Base-by-base conservation (phyloP, 2,797 vertebrate species). In the Paguma larvata region DNA sequence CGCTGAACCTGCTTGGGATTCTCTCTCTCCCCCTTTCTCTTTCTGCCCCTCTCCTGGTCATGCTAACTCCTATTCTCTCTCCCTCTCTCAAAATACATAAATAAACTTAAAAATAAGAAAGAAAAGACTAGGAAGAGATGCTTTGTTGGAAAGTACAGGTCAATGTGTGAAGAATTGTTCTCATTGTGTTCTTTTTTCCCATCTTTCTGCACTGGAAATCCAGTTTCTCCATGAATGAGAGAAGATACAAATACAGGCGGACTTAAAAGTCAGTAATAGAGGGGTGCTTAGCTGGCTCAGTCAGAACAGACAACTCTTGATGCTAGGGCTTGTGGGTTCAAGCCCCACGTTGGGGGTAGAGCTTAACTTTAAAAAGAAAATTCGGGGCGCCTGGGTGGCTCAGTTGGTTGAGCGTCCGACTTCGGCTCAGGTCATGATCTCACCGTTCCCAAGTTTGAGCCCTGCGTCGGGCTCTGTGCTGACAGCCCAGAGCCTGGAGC, bases 161-260 rank as follows among this genome's bases (percentile, higher is more conserved):
- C 51, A 15, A 0, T 30, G 30, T 32, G 9, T 5, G 23, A 59
- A 72, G 38, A 15, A 18, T 38, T 89, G 30, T 25, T 62, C 11
- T n/a, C 38, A 1, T 59, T 56, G 4, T 14, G 63, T 51, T 38
- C 6, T 32, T 72, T 80, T 91, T 32, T 65, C 9, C 19, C 1
- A 4, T 38, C 53, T 41, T 59, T n/a, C 32, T 85, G 65, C 15
- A 0, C 15, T n/a, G 8, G 65, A 9, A 48, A 34, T 48, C 44
- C 6, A 5, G 21, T 88, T 65, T 78, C 27, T 27, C 4, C 32
- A 2, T 19, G 2, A 46, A 62, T 2, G 0, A 0, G 6, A 9
- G 9, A 56, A 30, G 27, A 67, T 7, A 80, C 38, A 38, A 44
- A 56, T 19, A 21, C 4, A 6, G 38, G 51, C 34, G 9, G 41